Evolutionary conservation across 2,797 vertebrate species (phyloP).

Genomic region (Dallia pectoralis): DNA sequence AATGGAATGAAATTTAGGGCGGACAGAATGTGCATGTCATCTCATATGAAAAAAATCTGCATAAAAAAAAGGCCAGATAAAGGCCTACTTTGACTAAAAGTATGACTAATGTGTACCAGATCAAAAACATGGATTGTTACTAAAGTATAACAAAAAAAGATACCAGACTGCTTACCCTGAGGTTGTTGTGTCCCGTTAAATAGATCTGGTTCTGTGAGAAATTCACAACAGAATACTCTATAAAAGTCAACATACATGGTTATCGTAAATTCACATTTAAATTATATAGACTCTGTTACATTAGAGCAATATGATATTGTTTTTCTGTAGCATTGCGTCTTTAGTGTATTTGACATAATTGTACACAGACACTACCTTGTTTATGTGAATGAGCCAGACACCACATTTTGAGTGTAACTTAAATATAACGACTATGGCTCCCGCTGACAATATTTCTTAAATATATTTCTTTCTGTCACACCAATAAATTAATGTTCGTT

Average conservation of each 20-base stretch:
- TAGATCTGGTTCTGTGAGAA: constrained; percentile 51
- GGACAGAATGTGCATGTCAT: too few relatives aligned
- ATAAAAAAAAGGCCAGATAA: too few relatives aligned
- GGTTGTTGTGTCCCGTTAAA: constrained; percentile 42
- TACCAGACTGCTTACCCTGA: constrained; percentile 16
- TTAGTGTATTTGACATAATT: background rate
- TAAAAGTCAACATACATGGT: constrained; percentile 36
- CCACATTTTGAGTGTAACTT: constrained; percentile 43
- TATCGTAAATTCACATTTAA: constrained; percentile 33
- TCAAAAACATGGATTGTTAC: too few relatives aligned
- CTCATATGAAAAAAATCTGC: too few relatives aligned
- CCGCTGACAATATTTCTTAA: constrained; percentile 66
- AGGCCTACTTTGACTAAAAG: too few relatives aligned
- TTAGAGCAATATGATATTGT: constrained; percentile 32
- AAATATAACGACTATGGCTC: constrained; percentile 65
- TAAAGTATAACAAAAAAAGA: too few relatives aligned
- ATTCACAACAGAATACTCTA: constrained; percentile 39
- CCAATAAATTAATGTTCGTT: constrained; percentile 79
- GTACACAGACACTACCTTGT: background rate
- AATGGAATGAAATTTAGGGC: too few relatives aligned
- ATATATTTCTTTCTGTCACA: constrained; percentile 81
- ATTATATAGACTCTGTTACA: constrained; percentile 31
- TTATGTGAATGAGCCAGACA: background rate
- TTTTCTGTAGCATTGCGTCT: constrained; percentile 27
- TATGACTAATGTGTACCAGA: too few relatives aligned